phyloP scores from a whole-genome alignment of 2,113 vertebrate genomes.

The Phrynosoma platyrhinos region DNA sequence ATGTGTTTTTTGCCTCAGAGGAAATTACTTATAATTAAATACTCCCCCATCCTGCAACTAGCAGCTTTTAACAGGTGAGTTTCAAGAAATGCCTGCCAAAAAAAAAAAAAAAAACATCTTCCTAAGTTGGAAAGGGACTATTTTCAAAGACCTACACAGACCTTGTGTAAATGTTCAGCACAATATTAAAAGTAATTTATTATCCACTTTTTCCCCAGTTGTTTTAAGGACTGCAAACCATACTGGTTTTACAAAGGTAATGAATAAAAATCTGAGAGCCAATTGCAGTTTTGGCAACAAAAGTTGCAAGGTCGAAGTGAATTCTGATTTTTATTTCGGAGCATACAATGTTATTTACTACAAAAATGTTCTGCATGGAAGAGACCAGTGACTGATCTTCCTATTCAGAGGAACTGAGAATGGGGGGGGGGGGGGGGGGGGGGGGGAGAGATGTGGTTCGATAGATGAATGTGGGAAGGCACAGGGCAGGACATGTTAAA shows the following conservation, averaged over 20 bases:
- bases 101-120: no score
- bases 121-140: not conserved
- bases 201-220: not conserved
- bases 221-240: not conserved
- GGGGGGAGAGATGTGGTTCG: no score
- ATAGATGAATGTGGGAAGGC: no score
- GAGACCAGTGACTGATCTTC: not conserved
- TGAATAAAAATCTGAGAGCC: not conserved
- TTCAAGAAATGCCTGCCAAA: not conserved
- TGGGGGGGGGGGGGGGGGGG: no score
- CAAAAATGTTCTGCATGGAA: not conserved
- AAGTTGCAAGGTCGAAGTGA: not conserved
- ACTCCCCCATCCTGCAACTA: not conserved
- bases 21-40: not conserved
- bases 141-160: not conserved
- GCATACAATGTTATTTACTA: not conserved
- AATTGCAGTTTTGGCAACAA: not conserved
- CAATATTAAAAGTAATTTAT: not conserved
- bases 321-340: not conserved
- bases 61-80: no score
- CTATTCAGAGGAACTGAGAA: no score
- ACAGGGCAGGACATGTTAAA: no score
- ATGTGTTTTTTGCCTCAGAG: not conserved
- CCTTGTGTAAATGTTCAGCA: not conserved
- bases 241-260: not conserved